These are phyloP conservation scores for Callosobruchus maculatus DNA, from an alignment of 2,888 invertebrate genomes.

Conservation along the genomic window DNA sequence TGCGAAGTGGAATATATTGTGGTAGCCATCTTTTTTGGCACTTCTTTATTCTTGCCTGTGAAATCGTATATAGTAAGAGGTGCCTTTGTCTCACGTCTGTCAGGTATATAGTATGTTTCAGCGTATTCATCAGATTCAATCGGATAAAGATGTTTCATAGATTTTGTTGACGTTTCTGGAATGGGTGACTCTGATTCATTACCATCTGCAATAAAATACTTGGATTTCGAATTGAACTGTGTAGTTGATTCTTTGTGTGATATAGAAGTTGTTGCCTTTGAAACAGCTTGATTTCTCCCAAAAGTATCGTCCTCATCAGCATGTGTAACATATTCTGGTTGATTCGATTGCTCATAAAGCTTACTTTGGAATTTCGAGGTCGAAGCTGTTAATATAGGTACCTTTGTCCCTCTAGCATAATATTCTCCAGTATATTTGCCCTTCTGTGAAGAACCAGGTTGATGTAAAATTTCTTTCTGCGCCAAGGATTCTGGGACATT, in stretches of 20 bases:
- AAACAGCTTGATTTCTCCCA: background rate
- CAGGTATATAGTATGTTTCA: too few relatives aligned
- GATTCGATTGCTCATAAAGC: too few relatives aligned
- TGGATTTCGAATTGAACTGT: background rate
- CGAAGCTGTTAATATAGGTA: background rate
- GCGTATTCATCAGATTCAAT: too few relatives aligned
- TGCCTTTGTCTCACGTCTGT: too few relatives aligned
- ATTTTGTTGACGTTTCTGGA: background rate
- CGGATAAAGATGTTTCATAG: too few relatives aligned
- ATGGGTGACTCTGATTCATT: background rate
- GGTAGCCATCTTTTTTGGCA: too few relatives aligned
- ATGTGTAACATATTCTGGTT: background rate
- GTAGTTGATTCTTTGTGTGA: background rate
- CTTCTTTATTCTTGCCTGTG: too few relatives aligned
- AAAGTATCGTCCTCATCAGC: background rate
- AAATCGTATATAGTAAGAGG: too few relatives aligned
- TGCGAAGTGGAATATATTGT: too few relatives aligned
- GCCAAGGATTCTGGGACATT: background rate
- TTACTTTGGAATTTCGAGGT: too few relatives aligned
- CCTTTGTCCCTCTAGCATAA: background rate
- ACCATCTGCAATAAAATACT: background rate
- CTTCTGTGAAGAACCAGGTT: background rate
- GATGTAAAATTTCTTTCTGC: background rate
- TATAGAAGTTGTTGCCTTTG: background rate
- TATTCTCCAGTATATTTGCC: background rate